phyloP scores from a whole-genome alignment of 2,888 invertebrate species.

The Cataglyphis rosenhaueri region DNA sequence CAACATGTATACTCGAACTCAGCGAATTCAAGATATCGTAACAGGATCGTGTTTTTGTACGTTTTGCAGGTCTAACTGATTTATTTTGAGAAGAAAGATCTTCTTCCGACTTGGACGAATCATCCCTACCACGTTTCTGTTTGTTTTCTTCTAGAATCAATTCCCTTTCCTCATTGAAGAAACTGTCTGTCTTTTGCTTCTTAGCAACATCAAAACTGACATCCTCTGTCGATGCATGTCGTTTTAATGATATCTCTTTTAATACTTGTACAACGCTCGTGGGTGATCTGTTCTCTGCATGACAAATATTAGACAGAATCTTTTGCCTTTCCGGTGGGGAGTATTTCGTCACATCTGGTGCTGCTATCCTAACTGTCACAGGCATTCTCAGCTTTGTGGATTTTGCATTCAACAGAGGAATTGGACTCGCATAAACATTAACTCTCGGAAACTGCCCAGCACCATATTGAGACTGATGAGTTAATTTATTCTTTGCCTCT shows the following conservation, averaged over 20 bases:
- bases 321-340: slow-evolving; percentile 76
- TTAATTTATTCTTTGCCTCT: slow-evolving; percentile 80
- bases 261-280: slow-evolving; percentile 77
- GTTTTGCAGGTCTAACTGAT: slow-evolving; percentile 79
- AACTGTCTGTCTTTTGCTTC: slow-evolving; percentile 81
- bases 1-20: slow-evolving; percentile 81
- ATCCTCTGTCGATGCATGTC: slow-evolving; percentile 83
- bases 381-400: slow-evolving; percentile 76
- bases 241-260: slow-evolving; percentile 81
- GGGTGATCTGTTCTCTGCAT: slow-evolving; percentile 61
- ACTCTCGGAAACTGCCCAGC: slow-evolving; percentile 83
- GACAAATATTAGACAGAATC: slow-evolving; percentile 66
- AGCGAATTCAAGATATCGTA: slow-evolving; percentile 83
- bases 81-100: slow-evolving; percentile 78
- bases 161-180: slow-evolving; percentile 75
- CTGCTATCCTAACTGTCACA: slow-evolving; percentile 82
- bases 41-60: slow-evolving; percentile 83
- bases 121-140: slow-evolving; percentile 82
- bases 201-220: slow-evolving; percentile 79
- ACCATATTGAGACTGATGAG: slow-evolving; percentile 81
- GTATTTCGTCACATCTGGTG: slow-evolving; percentile 76
- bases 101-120: slow-evolving; percentile 80
- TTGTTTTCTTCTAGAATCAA: slow-evolving; percentile 80
- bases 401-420: slow-evolving; percentile 79
- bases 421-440: slow-evolving; percentile 80